Percentiles rank a stretch among this genome's conserved stretches.
phyloP scores from a whole-genome alignment of 1,140 invertebrate genomes.

The Cepaea nemoralis region DNA sequence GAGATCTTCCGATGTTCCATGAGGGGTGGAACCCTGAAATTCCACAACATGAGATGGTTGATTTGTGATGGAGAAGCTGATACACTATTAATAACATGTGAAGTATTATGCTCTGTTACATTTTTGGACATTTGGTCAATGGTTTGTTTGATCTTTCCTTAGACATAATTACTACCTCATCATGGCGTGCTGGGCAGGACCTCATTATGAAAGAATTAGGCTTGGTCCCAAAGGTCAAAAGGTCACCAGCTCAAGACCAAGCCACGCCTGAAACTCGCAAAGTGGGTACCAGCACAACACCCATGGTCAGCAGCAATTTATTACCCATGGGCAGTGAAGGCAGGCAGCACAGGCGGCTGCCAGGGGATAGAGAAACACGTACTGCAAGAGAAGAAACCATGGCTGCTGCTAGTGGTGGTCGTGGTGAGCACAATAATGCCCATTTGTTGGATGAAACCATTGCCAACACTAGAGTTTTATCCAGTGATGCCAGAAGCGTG shows the following conservation, averaged over 20 bases:
- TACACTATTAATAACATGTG: no score
- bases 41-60: no score
- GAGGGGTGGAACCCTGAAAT: no score
- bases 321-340: background rate
- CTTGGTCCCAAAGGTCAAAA: conserved; percentile 52
- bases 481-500: conserved; percentile 60
- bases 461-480: conserved; percentile 53
- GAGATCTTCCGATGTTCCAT: no score
- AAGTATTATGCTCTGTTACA: no score
- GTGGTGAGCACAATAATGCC: conserved; percentile 39
- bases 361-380: conserved; percentile 31
- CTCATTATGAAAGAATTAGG: conserved; percentile 62
- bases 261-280: background rate
- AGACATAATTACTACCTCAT: conserved; percentile 69
- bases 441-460: conserved; percentile 34
- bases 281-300: background rate
- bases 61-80: no score
- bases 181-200: conserved; percentile 68
- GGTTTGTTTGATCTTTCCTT: conserved; percentile 11
- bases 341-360: background rate
- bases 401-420: conserved; percentile 1
- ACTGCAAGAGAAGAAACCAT: conserved; percentile 4
- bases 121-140: no score
- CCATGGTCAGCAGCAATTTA: no score
- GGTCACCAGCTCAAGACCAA: background rate